Evolutionary conservation across 2,113 vertebrate species (phyloP).

Genomic region (Marcusenius ussheri): DNA sequence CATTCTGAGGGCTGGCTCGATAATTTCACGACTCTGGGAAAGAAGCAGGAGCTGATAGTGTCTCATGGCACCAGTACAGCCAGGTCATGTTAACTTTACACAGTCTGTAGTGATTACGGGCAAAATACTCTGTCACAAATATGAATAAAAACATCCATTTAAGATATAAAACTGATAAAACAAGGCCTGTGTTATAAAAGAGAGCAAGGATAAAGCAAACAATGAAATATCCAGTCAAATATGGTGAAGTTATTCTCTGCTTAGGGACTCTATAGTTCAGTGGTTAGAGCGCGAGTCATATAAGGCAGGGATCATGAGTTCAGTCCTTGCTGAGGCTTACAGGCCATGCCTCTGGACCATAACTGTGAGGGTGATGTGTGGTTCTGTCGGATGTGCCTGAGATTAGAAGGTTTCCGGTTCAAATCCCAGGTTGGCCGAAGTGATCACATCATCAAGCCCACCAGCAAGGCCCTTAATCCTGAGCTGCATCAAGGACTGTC

Average conservation of each 20-base stretch:
- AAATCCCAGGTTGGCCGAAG: not conserved
- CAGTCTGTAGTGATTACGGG: not conserved
- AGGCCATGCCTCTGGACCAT: not conserved
- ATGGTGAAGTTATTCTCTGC: not conserved
- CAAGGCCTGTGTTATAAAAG: not conserved
- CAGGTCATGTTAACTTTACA: not conserved
- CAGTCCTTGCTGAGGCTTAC: not conserved
- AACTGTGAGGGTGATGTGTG: not conserved
- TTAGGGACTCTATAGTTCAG: not conserved
- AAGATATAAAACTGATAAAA: not conserved
- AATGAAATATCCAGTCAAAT: not conserved
- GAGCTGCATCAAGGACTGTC: not conserved
- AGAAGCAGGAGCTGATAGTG: too few relatives aligned
- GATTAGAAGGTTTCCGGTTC: not conserved
- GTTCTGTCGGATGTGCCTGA: not conserved
- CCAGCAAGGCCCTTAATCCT: not conserved
- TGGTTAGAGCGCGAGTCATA: not conserved
- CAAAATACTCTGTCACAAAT: not conserved
- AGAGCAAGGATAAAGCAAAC: not conserved
- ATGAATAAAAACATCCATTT: not conserved
- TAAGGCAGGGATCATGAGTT: not conserved
- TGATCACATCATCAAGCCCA: not conserved
- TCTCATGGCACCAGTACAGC: too few relatives aligned
- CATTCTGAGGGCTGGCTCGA: too few relatives aligned
- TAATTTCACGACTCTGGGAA: too few relatives aligned